A percentile compares a stretch with the other conserved stretches of the same genome.
These are phyloP conservation scores for Hermaeophaga mercurialis DNA, from an alignment of 2,888 invertebrate species.

Conservation along the genomic window DNA sequence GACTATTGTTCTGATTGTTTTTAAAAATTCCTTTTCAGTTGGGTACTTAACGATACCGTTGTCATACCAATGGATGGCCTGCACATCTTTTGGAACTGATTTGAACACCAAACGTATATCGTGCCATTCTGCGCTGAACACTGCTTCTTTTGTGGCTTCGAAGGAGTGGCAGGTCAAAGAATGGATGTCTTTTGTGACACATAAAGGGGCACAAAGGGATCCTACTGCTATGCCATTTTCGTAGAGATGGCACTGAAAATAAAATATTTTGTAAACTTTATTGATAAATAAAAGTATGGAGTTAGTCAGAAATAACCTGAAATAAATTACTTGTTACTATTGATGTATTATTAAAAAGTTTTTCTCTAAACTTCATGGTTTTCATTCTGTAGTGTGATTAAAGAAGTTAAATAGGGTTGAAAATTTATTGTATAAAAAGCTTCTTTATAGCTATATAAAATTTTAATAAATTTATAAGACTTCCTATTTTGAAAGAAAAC, in stretches of 20 bases:
- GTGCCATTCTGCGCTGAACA: constrained; percentile 66
- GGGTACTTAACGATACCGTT: constrained; percentile 60
- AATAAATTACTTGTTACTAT: too few relatives aligned
- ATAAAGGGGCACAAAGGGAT: constrained; percentile 67
- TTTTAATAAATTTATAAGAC: too few relatives aligned
- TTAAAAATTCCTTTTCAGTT: constrained; percentile 61
- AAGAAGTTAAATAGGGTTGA: too few relatives aligned
- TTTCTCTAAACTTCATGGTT: too few relatives aligned
- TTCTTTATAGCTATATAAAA: too few relatives aligned
- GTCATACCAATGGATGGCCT: constrained; percentile 58
- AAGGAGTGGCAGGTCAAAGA: constrained; percentile 67
- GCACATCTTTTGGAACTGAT: constrained; percentile 55
- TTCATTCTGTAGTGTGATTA: too few relatives aligned
- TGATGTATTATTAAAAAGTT: too few relatives aligned
- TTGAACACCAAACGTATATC: constrained; percentile 66
- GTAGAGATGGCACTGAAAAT: constrained; percentile 63
- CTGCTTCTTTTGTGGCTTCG: constrained; percentile 65
- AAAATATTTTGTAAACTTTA: constrained; percentile 32
- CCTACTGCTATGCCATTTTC: constrained; percentile 63
- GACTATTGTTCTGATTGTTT: constrained; percentile 61
- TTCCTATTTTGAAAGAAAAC: too few relatives aligned
- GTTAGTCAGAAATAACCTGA: too few relatives aligned
- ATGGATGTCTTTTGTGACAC: constrained; percentile 61
- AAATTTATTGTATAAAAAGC: too few relatives aligned
- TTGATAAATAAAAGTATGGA: constrained; percentile 6